A percentile compares a stretch with the other conserved stretches of the same genome.
phyloP scores from a whole-genome alignment of 1,140 invertebrate species.

The Drosophila sulfurigaster region DNA sequence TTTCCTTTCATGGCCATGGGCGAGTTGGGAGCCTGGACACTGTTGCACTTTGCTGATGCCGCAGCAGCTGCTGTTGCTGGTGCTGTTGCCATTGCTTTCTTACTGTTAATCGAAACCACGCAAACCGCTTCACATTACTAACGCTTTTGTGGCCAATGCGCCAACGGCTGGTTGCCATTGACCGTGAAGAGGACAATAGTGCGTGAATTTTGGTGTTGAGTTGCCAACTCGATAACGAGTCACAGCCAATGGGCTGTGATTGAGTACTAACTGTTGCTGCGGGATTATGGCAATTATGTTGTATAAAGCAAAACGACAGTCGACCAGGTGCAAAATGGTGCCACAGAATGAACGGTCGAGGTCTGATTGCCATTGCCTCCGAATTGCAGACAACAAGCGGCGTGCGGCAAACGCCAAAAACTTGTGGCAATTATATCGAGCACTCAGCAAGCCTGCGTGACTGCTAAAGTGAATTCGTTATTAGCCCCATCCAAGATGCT shows the following conservation, averaged over 20 bases:
- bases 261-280: slow-evolving; percentile 9
- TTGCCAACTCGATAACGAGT: slow-evolving; percentile 41
- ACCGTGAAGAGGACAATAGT: slow-evolving; percentile 50
- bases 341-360: slow-evolving; percentile 70
- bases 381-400: slow-evolving; percentile 56
- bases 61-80: neutral
- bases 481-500: slow-evolving; percentile 66
- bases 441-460: slow-evolving; percentile 50
- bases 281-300: slow-evolving; percentile 66
- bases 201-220: slow-evolving; percentile 53
- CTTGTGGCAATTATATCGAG: slow-evolving; percentile 54
- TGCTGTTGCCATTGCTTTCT: slow-evolving; percentile 54
- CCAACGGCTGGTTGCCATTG: slow-evolving; percentile 40
- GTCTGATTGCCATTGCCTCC: slow-evolving; percentile 71
- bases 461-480: slow-evolving; percentile 72
- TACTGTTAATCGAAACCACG: slow-evolving; percentile 52
- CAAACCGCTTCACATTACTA: slow-evolving; percentile 67
- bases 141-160: slow-evolving; percentile 63
- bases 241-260: neutral
- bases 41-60: slow-evolving; percentile 19
- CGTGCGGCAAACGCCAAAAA: slow-evolving; percentile 30
- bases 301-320: slow-evolving; percentile 28
- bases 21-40: slow-evolving; percentile 14
- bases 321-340: slow-evolving; percentile 61
- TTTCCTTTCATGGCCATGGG: slow-evolving; percentile 59